Evolutionary conservation across 2,888 invertebrate genomes (phyloP).

Genomic region (Hermodice carunculata): DNA sequence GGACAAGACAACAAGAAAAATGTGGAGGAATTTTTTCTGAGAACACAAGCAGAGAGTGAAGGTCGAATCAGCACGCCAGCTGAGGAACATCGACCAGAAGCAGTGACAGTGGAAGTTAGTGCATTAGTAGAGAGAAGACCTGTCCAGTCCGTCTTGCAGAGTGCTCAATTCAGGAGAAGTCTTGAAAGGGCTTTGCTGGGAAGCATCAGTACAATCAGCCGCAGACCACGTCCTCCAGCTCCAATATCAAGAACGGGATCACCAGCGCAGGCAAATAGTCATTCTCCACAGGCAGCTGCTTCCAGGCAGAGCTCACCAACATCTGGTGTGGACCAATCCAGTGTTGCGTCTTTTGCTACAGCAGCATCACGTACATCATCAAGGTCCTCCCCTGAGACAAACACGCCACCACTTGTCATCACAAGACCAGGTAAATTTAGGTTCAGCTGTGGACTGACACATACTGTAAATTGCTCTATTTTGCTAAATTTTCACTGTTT

Average conservation of each 20-base stretch:
- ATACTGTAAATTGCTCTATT: too few species aligned
- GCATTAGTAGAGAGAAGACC: constrained; percentile 63
- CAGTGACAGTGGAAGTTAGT: constrained; percentile 63
- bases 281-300: too few species aligned
- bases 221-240: background rate
- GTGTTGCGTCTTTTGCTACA: too few species aligned
- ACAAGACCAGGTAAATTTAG: too few species aligned
- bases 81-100: constrained; percentile 61
- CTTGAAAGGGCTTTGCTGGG: constrained; percentile 61
- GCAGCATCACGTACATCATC: too few species aligned
- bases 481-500: too few species aligned
- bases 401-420: too few species aligned
- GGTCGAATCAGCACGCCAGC: constrained; percentile 29
- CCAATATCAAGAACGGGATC: constrained; percentile 1
- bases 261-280: too few species aligned
- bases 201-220: background rate
- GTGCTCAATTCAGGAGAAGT: constrained; percentile 53
- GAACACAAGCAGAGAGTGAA: constrained; percentile 32
- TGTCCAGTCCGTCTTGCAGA: constrained; percentile 62
- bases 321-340: too few species aligned
- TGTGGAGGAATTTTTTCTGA: constrained; percentile 56
- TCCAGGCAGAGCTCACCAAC: too few species aligned
- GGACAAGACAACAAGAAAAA: constrained; percentile 53
- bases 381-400: too few species aligned
- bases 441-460: too few species aligned